Base-by-base conservation (phyloP, 2,797 vertebrate species). In the Margarornis squamiger region DNA sequence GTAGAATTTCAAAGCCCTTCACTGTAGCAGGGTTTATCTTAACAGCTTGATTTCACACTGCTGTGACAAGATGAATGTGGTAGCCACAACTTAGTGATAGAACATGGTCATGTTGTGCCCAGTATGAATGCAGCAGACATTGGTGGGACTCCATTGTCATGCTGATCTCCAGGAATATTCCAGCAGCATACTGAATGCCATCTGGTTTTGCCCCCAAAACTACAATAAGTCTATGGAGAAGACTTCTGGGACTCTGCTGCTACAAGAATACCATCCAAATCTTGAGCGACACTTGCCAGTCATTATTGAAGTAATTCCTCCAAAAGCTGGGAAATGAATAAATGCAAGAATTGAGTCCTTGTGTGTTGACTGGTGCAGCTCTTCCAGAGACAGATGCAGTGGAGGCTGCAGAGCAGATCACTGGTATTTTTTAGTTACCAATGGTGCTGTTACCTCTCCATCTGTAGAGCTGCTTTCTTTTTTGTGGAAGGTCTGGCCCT, bases 151-250 rank as follows among this genome's bases (percentile, higher is more conserved):
- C 41, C 19, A 6, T 39, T 67, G 71, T 84, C 67, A 52, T 2
- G 0, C 1, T 57, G 4, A 46, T 76, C 39, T 95, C 61, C 63
- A 70, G 84, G 59, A 87, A 39, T 57, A 67, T 57, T 57, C 68
- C 6, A 6, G 38, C 22, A 62, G 18, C 0, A 0, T 49, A 71
- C 59, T 82, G 36, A 70, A 70, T 79, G 32, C 16, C 27, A 5
- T 77, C 45, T 67, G 51, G 7, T 52, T 75, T 93, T 88, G 51
- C 43, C 51, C 55, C 86, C 54, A 75, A 39, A 93, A 70, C 27
- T 61, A 41, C 18, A 5, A 0, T 48, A 48, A 52, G 7, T 74
- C 26, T 92, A 34, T 63, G 17, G 26, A 67, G 63, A 92, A 91
- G 67, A 85, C 29, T 63, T 78, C 22, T 78, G 86, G 34, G 59